Conservation (phyloP, 2,113 vertebrate genomes). For the Zootoca vivipara region DNA sequence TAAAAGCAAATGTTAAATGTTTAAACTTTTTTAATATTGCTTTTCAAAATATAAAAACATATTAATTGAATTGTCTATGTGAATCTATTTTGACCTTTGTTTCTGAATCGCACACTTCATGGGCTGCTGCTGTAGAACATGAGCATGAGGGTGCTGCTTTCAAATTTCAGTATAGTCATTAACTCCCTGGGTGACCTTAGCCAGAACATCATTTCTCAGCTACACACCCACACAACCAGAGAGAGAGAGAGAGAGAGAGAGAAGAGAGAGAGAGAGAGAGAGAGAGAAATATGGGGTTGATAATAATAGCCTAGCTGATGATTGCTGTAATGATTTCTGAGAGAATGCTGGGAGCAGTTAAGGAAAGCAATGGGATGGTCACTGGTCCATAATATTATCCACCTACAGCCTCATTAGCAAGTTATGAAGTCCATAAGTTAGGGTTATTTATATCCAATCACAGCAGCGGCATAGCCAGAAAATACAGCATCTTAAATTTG, state of each 20-base stretch:
- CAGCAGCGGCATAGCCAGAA: background rate
- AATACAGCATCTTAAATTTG: background rate
- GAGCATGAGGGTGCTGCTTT: too few relatives aligned
- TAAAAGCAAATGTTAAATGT: conserved; percentile 77
- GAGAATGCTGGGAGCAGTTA: background rate
- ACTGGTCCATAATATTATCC: background rate
- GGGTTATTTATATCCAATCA: background rate
- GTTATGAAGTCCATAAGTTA: background rate
- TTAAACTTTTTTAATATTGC: conserved; percentile 79
- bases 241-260: too few relatives aligned
- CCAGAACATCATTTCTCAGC: background rate
- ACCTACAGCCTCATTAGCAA: background rate
- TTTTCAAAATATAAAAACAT: conserved; percentile 82
- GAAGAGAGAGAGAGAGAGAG: too few relatives aligned
- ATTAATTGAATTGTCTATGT: conserved; percentile 66
- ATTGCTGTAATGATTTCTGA: background rate
- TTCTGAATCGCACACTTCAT: conserved; percentile 4
- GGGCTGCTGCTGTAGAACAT: background rate
- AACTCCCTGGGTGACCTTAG: background rate
- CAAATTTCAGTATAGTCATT: background rate
- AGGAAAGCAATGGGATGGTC: background rate
- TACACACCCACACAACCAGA: background rate
- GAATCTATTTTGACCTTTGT: conserved; percentile 38
- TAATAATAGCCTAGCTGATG: too few relatives aligned
- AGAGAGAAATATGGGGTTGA: background rate